phyloP scores from a whole-genome alignment of 2,888 invertebrate genomes.

The Junonia oenone region DNA sequence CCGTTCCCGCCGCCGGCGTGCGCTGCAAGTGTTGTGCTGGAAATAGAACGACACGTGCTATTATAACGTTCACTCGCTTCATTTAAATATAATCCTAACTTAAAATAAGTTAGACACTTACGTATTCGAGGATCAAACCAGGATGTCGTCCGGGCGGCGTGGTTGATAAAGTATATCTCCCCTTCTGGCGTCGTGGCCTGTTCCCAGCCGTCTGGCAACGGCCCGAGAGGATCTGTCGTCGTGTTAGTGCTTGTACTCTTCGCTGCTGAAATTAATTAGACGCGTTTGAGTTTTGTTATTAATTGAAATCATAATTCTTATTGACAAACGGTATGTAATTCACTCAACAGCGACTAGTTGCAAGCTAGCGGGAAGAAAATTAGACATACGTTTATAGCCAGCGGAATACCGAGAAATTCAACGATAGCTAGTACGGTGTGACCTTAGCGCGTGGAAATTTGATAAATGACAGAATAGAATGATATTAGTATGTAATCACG shows the following conservation, averaged over 20 bases:
- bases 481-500: slow-evolving; percentile 2
- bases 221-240: slow-evolving; percentile 82
- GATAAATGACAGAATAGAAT: slow-evolving; percentile 40
- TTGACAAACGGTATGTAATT: slow-evolving; percentile 47
- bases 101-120: slow-evolving; percentile 77
- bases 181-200: slow-evolving; percentile 91
- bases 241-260: slow-evolving; percentile 77
- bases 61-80: slow-evolving; percentile 12
- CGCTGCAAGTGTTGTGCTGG: slow-evolving; percentile 79
- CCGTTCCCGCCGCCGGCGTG: slow-evolving; percentile 56
- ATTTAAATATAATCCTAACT: background rate
- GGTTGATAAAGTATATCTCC: slow-evolving; percentile 94
- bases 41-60: slow-evolving; percentile 37
- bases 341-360: slow-evolving; percentile 74
- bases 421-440: background rate
- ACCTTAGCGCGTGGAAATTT: slow-evolving; percentile 31
- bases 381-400: slow-evolving; percentile 2
- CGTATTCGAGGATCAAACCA: slow-evolving; percentile 99
- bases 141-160: slow-evolving; percentile 95
- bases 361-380: slow-evolving; percentile 43
- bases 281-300: slow-evolving; percentile 34
- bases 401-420: background rate
- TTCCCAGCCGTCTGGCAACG: slow-evolving; percentile 93
- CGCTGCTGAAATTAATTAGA: slow-evolving; percentile 75
- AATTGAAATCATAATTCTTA: slow-evolving; percentile 23